Conservation (phyloP, 2,888 invertebrate genomes). For the Cerastoderma edule region DNA sequence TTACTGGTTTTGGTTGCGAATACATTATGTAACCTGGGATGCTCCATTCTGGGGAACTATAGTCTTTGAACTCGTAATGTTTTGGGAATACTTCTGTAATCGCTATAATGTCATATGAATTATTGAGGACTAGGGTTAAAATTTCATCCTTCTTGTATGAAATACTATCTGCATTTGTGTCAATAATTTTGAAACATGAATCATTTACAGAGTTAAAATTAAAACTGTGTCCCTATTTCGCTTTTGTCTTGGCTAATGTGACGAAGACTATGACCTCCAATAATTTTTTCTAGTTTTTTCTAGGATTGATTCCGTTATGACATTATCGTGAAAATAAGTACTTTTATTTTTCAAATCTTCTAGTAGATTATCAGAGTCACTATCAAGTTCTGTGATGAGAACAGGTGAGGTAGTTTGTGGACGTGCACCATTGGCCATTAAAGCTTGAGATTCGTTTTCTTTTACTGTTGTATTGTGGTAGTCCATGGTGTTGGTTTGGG, state of each 20-base stretch:
- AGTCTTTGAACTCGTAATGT: not conserved
- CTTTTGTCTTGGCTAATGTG: not conserved
- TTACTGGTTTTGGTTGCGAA: not conserved
- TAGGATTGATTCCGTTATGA: not conserved
- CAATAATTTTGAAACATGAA: not conserved
- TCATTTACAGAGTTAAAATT: conserved; percentile 1
- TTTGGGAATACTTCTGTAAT: not conserved
- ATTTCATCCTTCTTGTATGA: not conserved
- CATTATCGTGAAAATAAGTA: too few species aligned
- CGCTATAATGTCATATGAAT: not conserved
- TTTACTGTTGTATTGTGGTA: not conserved
- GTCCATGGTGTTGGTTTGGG: not conserved
- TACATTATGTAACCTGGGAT: not conserved
- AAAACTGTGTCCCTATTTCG: not conserved
- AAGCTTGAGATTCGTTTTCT: not conserved
- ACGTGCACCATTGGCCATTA: not conserved
- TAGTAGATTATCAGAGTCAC: not conserved
- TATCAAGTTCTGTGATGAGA: not conserved
- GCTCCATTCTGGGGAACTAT: not conserved
- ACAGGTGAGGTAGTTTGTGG: not conserved
- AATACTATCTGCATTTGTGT: not conserved
- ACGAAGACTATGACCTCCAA: too few species aligned
- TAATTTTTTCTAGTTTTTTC: too few species aligned
- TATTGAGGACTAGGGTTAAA: not conserved
- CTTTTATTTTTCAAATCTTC: not conserved